Conservation (phyloP, 2,888 invertebrate genomes). For the Pemphredon lugubris region DNA sequence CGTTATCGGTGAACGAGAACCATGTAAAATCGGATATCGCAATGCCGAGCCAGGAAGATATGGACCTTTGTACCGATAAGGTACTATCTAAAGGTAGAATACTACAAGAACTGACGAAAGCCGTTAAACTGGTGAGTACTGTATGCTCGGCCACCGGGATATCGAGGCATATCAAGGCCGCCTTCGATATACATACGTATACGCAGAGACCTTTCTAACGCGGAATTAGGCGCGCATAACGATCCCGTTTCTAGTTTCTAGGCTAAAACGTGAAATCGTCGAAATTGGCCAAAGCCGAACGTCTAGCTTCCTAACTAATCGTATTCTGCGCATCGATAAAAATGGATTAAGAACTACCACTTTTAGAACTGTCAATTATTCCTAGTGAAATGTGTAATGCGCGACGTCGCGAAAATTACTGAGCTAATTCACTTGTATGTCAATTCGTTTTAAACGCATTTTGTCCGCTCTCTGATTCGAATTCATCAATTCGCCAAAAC, state of each 20-base stretch:
- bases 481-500: background rate
- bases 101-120: slow-evolving; percentile 79
- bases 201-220: slow-evolving; percentile 8
- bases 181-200: slow-evolving; percentile 17
- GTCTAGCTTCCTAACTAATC: no score
- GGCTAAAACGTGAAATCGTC: no score
- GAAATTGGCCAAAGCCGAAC: no score
- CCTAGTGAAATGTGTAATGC: no score
- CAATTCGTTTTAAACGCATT: background rate
- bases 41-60: slow-evolving; percentile 77
- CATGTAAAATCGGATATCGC: slow-evolving; percentile 66
- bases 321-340: no score
- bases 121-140: slow-evolving; percentile 79
- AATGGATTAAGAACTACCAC: no score
- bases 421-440: no score
- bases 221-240: slow-evolving; percentile 35
- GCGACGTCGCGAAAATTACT: no score
- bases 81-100: slow-evolving; percentile 78
- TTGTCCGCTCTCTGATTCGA: background rate
- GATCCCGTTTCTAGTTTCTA: no score
- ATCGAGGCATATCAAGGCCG: slow-evolving; percentile 46
- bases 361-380: no score
- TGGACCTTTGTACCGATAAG: slow-evolving; percentile 79
- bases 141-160: slow-evolving; percentile 42
- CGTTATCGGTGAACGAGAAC: slow-evolving; percentile 43